Base-by-base conservation (phyloP, 2,113 vertebrate species). In the Glaucomys volans region DNA sequence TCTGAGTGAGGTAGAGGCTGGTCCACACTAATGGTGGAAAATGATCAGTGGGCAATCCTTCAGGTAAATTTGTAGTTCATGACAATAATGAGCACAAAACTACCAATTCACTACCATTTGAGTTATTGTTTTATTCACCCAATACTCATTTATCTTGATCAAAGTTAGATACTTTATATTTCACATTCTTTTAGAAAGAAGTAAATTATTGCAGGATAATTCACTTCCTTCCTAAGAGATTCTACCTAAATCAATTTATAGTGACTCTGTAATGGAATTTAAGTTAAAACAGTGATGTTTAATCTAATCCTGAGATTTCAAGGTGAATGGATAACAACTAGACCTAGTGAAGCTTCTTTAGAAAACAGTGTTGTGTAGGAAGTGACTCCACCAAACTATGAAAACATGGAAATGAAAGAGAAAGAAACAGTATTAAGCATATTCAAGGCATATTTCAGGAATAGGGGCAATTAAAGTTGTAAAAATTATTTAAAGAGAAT, bases 1-100 rank as follows among this genome's bases (percentile, higher is more conserved):
- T 83, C 76, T 74, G 28, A 50, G 26, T 14, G 85, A 80, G 71
- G 32, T 22, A 20, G 28, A 81, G 82, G 26, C 24, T 79, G 85
- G 5, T 40, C 14, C 18, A 47, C 26, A 44, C 14, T 44, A 30
- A 32, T 74, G 22, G 30, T 47, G 8, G 42, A 44, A 86, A 66
- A 64, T 18, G 17, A 54, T 40, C 30, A 66, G 37, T 71, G 50
- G 24, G 4, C 24, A 64, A 72, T 95, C 37, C 50, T 90, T 76
- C 69, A 87, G 10, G 80, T 92, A 90, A 80, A 42, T 92, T 62
- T 92, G 12, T 92, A 32, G 89, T 95, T 94, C 44, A 54, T 87
- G 50, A 79, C 4, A 95, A 76, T 72, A 95, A 94, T 17, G 10
- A 90, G 42, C 32, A 74, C 32, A 64, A 89, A 87, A 90, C 44